Percentiles rank a stretch among this genome's conserved stretches.
Evolutionary conservation across 1,140 invertebrate genomes (phyloP).

Genomic region (Trichonephila inaurata): DNA sequence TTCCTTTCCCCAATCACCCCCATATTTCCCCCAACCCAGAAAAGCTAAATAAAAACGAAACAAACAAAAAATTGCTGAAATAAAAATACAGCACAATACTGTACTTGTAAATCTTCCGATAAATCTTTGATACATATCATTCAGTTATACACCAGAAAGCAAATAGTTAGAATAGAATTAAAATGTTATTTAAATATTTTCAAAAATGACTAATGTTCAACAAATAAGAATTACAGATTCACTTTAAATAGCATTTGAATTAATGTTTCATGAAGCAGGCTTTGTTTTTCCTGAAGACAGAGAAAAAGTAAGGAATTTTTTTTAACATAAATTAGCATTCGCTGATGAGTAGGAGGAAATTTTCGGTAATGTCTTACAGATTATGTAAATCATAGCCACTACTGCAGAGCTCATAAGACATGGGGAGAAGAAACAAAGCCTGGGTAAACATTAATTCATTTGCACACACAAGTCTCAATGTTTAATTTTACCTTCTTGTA

Average conservation of each 20-base stretch:
- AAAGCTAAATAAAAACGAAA: neutral
- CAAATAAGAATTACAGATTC: neutral
- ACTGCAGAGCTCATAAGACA: slow-evolving; percentile 8
- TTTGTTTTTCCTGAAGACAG: neutral
- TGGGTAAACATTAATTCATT: neutral
- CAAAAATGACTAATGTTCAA: no score
- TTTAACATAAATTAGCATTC: neutral
- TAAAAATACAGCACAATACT: neutral
- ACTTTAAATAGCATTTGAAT: neutral
- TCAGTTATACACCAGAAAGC: neutral
- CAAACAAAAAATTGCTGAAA: neutral
- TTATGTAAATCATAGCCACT: neutral
- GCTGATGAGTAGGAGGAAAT: neutral
- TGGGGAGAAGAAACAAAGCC: neutral
- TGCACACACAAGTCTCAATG: no score
- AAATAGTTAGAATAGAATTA: no score
- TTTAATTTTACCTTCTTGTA: no score
- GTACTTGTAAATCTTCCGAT: neutral
- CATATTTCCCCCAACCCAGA: neutral
- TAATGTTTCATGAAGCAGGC: neutral
- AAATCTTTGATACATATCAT: neutral
- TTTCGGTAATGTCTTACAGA: neutral
- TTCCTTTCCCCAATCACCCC: neutral
- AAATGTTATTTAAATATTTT: no score
- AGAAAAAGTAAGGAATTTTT: neutral